phyloP scores from a whole-genome alignment of 2,888 invertebrate species.

The Ophion obscuratus region DNA sequence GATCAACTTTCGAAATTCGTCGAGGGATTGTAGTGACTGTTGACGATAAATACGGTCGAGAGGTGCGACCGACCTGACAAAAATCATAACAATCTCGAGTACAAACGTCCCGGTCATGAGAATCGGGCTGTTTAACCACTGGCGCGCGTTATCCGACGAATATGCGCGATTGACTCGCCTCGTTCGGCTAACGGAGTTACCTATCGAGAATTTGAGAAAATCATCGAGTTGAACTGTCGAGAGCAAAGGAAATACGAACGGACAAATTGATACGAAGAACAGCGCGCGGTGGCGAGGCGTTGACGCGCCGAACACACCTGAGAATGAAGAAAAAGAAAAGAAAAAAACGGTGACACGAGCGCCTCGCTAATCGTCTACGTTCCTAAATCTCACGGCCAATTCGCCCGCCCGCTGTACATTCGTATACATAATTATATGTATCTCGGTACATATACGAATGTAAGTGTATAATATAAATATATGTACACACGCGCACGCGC shows the following conservation, averaged over 20 bases:
- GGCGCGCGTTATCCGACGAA: slow-evolving; percentile 55
- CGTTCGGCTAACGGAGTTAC: neutral
- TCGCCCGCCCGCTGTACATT: slow-evolving; percentile 65
- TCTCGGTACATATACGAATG: slow-evolving; percentile 38
- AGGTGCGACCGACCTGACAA: slow-evolving; percentile 61
- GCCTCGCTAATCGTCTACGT: slow-evolving; percentile 55
- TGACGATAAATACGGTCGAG: slow-evolving; percentile 76
- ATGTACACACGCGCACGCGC: neutral
- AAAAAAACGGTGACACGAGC: slow-evolving; percentile 30
- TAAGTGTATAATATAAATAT: slow-evolving; percentile 15
- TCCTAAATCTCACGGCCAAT: slow-evolving; percentile 64
- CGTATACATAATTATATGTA: slow-evolving; percentile 68
- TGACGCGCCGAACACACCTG: neutral
- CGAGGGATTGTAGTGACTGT: slow-evolving; percentile 94
- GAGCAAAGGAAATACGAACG: neutral
- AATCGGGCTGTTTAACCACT: slow-evolving; percentile 6
- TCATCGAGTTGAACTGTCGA: neutral
- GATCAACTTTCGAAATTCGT: slow-evolving; percentile 98
- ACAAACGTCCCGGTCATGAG: slow-evolving; percentile 33
- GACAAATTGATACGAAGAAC: neutral
- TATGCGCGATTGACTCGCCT: neutral
- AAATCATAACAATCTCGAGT: slow-evolving; percentile 37
- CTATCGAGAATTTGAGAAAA: neutral
- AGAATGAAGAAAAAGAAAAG: slow-evolving; percentile 4
- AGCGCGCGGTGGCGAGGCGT: neutral